Percentiles rank a stretch among this genome's conserved stretches.
phyloP scores from a whole-genome alignment of 2,888 invertebrate genomes.

The Ormia ochracea region DNA sequence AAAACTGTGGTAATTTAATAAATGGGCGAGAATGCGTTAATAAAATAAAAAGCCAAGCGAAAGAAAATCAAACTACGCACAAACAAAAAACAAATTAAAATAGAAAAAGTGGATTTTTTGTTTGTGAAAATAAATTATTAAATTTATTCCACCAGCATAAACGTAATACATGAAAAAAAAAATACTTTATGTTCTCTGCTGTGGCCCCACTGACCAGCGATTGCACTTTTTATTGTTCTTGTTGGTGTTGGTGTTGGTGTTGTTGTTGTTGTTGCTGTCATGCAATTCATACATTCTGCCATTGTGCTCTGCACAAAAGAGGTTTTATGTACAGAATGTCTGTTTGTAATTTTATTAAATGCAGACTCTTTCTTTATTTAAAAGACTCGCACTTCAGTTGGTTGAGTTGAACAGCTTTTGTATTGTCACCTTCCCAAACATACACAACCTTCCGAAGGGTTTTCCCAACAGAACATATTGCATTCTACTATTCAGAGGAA shows the following conservation, averaged over 20 bases:
- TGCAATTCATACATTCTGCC: neutral
- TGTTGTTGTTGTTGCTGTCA: conserved; percentile 11
- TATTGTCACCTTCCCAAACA: conserved; percentile 18
- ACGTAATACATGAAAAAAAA: neutral
- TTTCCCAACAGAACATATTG: neutral
- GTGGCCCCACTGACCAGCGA: conserved; percentile 41
- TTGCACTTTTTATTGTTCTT: too few relatives aligned
- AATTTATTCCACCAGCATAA: conserved; percentile 10
- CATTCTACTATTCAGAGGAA: neutral
- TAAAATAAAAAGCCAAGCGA: conserved; percentile 8
- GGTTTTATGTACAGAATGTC: conserved; percentile 16
- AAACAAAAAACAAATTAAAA: neutral
- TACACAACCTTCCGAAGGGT: conserved; percentile 32
- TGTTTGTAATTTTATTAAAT: conserved; percentile 57
- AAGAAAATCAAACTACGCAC: neutral
- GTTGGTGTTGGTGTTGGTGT: too few relatives aligned
- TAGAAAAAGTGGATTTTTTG: neutral
- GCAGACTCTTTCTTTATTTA: conserved; percentile 31
- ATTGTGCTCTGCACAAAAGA: neutral
- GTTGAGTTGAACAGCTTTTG: conserved; percentile 49
- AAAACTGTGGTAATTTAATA: conserved; percentile 49
- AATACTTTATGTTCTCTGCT: neutral
- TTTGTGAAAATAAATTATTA: conserved; percentile 16
- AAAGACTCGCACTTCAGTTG: conserved; percentile 28
- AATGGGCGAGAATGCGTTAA: conserved; percentile 9